Evolutionary conservation across 2,113 vertebrate genomes (phyloP), one percentile per base, ranked within the genome.

Genomic region (Boleophthalmus pectinirostris): DNA sequence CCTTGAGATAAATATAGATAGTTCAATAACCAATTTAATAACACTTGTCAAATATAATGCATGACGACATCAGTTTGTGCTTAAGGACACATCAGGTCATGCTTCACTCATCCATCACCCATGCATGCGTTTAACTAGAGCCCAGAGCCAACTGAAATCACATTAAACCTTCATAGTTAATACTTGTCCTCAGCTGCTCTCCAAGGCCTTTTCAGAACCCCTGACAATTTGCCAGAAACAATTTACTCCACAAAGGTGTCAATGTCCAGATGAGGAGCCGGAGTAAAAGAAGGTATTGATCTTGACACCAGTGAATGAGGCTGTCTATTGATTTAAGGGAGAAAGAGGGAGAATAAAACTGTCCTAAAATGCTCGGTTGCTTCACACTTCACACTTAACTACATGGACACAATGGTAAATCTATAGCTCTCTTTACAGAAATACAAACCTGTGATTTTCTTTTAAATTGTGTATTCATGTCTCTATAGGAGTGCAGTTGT

Each of bases 161-260:
- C 25, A 79, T 81, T 73, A 77, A 61, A 51, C 12, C 8, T 66
- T 23, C 69, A 5, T 66, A 57, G 45, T 43, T 53, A 8, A 69
- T n/a, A 23, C 3, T 23, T 1, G 65, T 66, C 5, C 61, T 21
- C 0, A 53, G 56, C 24, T 33, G 43, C 77, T 29, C 66, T 56
- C 23, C 0, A 23, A 16, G 61, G 54, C 58, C 69, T 2, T 72
- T 81, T 75, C 71, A 66, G 5, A 78, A 20, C 51, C 61, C 68
- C 69, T 49, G 49, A 61, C 68, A 58, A 58, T 58, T 58, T 70
- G 82, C 38, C 79, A 68, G n/a, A 29, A 69, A 47, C 65, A 66
- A 70, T 85, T 73, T 53, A 25, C 61, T 63, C 51, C 63, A 64
- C 69, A 38, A 72, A 47, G 54, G 64, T 61, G 66, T 49, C 68